These are phyloP conservation scores for Vimba vimba DNA, from an alignment of 2,113 vertebrate genomes.

Conservation along the genomic window DNA sequence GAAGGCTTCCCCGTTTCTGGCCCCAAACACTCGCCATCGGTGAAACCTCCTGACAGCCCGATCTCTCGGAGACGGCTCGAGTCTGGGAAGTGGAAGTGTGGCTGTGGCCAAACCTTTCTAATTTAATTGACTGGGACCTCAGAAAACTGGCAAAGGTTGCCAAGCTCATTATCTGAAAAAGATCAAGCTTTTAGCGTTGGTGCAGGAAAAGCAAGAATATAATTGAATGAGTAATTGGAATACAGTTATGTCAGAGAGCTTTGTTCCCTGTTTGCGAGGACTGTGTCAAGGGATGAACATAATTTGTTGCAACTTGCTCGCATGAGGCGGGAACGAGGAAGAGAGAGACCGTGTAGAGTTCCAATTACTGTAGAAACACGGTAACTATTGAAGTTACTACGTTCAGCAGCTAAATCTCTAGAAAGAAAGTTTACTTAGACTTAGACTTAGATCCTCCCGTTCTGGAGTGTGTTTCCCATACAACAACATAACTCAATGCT, in stretches of 20 bases:
- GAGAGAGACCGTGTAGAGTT: conserved; percentile 14
- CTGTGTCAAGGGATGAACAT: conserved; percentile 43
- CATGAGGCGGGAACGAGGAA: conserved; percentile 2
- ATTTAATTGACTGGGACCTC: conserved; percentile 53
- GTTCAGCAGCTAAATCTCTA: conserved; percentile 22
- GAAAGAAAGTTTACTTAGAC: not conserved
- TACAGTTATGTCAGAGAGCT: conserved; percentile 49
- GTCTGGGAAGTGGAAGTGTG: conserved; percentile 8
- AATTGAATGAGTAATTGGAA: conserved; percentile 60
- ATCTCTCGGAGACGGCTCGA: not conserved
- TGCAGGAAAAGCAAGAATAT: conserved; percentile 47
- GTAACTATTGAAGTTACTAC: conserved; percentile 2
- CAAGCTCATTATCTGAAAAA: conserved; percentile 58
- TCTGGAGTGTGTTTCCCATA: no score
- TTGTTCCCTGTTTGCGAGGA: conserved; percentile 50
- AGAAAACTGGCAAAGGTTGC: conserved; percentile 57
- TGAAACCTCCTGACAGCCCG: not conserved
- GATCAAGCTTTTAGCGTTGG: conserved; percentile 54
- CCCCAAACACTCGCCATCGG: not conserved
- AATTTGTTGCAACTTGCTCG: conserved; percentile 15
- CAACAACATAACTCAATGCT: no score
- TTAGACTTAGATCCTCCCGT: no score
- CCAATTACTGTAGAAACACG: conserved; percentile 42
- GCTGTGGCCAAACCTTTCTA: conserved; percentile 47
- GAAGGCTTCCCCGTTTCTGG: not conserved